Conservation (phyloP, 2,113 vertebrate genomes). For the Egretta garzetta region DNA sequence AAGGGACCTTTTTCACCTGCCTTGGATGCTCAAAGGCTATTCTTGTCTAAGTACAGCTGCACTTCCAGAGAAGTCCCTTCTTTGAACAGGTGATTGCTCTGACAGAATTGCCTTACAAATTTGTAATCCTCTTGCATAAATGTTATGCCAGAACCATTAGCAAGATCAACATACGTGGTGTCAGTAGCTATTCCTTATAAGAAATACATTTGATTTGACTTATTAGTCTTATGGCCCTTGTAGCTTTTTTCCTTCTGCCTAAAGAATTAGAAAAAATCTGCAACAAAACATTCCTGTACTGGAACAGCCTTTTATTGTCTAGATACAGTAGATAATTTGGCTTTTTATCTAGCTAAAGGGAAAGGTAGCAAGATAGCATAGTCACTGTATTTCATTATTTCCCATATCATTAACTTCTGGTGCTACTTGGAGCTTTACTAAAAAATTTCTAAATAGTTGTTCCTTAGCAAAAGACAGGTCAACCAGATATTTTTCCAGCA, state of each 20-base stretch:
- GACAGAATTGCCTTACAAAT: not conserved
- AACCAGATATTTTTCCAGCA: not conserved
- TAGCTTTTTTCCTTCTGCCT: not conserved
- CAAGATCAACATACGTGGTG: not conserved
- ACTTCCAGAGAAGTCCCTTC: not conserved
- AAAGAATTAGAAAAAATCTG: not conserved
- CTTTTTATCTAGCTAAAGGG: not conserved
- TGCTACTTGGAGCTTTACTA: not conserved
- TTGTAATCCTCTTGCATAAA: not conserved
- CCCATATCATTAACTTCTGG: not conserved
- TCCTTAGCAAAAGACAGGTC: not conserved
- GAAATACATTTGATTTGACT: not conserved
- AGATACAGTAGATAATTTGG: not conserved
- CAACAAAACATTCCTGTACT: not conserved
- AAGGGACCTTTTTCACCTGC: not conserved
- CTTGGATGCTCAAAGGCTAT: not conserved
- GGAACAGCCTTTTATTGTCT: not conserved
- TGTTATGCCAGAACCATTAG: not conserved
- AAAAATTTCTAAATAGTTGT: not conserved
- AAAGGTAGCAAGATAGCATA: not conserved
- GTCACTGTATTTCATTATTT: not conserved
- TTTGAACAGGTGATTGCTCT: not conserved
- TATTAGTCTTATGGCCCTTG: not conserved
- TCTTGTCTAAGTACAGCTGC: not conserved
- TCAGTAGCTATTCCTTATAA: not conserved